Conservation (phyloP, 2,888 invertebrate species). For the Ophion obscuratus region DNA sequence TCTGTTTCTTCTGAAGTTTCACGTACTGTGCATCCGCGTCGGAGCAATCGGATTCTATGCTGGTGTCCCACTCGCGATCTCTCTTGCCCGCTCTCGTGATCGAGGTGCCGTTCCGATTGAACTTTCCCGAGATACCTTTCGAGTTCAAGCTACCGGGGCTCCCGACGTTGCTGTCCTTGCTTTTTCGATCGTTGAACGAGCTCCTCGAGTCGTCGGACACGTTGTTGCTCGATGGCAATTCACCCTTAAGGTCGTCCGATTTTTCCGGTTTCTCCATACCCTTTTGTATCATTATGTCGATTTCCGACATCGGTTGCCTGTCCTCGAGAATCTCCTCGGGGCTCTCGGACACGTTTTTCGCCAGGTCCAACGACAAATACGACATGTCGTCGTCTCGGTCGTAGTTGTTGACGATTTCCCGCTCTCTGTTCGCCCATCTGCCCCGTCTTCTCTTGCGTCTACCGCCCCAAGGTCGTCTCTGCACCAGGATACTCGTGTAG, state of each 20-base stretch:
- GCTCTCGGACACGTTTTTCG: constrained; percentile 75
- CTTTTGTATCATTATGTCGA: constrained; percentile 79
- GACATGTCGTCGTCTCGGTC: constrained; percentile 79
- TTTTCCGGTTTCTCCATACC: constrained; percentile 77
- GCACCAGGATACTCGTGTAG: constrained; percentile 82
- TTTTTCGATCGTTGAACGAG: constrained; percentile 81
- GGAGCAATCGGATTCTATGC: constrained; percentile 79
- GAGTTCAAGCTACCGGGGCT: constrained; percentile 73
- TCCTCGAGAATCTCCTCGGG: constrained; percentile 73
- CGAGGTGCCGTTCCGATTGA: constrained; percentile 68
- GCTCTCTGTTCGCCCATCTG: constrained; percentile 79
- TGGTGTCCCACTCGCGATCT: constrained; percentile 80
- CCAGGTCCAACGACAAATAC: constrained; percentile 77
- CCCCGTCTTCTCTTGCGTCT: constrained; percentile 80
- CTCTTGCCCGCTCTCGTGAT: constrained; percentile 76
- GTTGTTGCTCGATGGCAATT: constrained; percentile 80
- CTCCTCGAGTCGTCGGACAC: constrained; percentile 81
- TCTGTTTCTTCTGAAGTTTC: constrained; percentile 84
- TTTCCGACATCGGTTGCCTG: constrained; percentile 76
- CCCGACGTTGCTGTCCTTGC: constrained; percentile 77
- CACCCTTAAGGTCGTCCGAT: constrained; percentile 75
- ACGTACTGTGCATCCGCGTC: constrained; percentile 79
- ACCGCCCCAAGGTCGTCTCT: constrained; percentile 81
- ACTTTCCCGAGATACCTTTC: constrained; percentile 67
- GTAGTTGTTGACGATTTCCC: constrained; percentile 72